Conservation (phyloP, 2,797 vertebrate species). For the Aplochiton taeniatus region DNA sequence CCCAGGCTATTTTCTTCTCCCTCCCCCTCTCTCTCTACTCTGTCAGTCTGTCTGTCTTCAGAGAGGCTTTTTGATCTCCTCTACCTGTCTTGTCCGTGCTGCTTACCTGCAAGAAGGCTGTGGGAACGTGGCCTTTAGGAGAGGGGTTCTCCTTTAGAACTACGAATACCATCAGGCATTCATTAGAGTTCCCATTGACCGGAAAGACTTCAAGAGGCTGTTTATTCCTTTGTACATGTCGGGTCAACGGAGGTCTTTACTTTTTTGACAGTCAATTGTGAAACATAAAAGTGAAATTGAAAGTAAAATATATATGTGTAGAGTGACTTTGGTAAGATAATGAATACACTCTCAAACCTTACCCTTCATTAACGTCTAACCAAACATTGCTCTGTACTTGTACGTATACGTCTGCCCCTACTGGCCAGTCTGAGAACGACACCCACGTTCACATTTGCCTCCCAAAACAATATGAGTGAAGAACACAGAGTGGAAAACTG, state of each 20-base stretch:
- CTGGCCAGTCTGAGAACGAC: constrained; percentile 31
- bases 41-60: constrained; percentile 30
- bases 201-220: no score
- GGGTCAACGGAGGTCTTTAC: no score
- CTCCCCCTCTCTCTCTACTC: constrained; percentile 10
- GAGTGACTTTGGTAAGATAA: background rate
- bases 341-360: no score
- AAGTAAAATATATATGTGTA: no score
- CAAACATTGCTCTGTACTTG: background rate
- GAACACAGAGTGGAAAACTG: constrained; percentile 48
- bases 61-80: constrained; percentile 14
- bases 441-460: background rate
- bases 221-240: no score
- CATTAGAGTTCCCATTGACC: no score
- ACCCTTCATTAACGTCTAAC: background rate
- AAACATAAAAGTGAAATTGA: no score
- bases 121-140: constrained; percentile 60
- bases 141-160: constrained; percentile 45
- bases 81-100: constrained; percentile 26
- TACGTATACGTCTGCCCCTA: constrained; percentile 25
- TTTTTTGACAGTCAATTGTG: no score
- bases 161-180: constrained; percentile 31
- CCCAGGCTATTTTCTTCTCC: constrained; percentile 13
- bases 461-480: constrained; percentile 45
- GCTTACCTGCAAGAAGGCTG: constrained; percentile 58